Percentiles rank a stretch among this genome's conserved stretches.
These are phyloP conservation scores for Anaspis maculata DNA, from an alignment of 2,888 invertebrate species.

Conservation along the genomic window DNA sequence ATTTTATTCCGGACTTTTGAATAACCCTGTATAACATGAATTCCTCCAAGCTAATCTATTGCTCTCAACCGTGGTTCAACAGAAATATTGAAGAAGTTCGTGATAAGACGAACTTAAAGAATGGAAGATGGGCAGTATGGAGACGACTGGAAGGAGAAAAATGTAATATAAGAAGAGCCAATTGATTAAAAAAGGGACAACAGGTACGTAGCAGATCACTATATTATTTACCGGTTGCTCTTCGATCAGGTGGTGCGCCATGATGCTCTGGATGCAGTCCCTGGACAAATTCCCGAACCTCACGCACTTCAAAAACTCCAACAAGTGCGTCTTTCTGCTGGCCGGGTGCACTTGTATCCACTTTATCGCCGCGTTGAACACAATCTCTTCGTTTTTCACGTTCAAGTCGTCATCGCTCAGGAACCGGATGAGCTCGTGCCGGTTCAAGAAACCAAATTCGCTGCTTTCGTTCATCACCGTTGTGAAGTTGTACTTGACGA, in stretches of 20 bases:
- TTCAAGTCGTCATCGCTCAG: slow-evolving; percentile 65
- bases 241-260: slow-evolving; percentile 11
- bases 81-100: too few relatives aligned
- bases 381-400: slow-evolving; percentile 62
- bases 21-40: too few relatives aligned
- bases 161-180: too few relatives aligned
- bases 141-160: too few relatives aligned
- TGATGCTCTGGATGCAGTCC: slow-evolving; percentile 21
- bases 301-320: slow-evolving; percentile 50
- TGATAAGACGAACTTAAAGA: too few relatives aligned
- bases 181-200: too few relatives aligned
- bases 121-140: too few relatives aligned
- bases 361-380: slow-evolving; percentile 62
- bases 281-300: slow-evolving; percentile 54
- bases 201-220: too few relatives aligned
- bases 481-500: slow-evolving; percentile 31
- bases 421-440: slow-evolving; percentile 55
- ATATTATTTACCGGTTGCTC: slow-evolving; percentile 6
- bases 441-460: slow-evolving; percentile 54
- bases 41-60: too few relatives aligned
- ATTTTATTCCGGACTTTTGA: too few relatives aligned
- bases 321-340: slow-evolving; percentile 48
- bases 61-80: too few relatives aligned
- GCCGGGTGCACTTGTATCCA: slow-evolving; percentile 59
- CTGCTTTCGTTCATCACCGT: slow-evolving; percentile 52